Conservation (phyloP, 1,140 invertebrate genomes). For the Sarcophaga peregrina region DNA sequence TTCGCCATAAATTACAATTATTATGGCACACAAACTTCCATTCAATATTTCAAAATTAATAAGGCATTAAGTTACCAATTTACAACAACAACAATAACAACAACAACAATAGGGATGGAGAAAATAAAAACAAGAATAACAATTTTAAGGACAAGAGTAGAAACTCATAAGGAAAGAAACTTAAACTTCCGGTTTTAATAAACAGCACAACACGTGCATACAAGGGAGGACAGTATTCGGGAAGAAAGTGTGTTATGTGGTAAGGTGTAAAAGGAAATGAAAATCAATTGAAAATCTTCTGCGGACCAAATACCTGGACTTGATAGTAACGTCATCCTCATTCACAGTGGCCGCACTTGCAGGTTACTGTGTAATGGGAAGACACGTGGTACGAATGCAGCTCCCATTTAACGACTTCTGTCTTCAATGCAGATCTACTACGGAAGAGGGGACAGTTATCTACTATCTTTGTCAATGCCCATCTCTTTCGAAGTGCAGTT, state of each 20-base stretch:
- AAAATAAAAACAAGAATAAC: too few relatives aligned
- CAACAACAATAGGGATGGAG: too few relatives aligned
- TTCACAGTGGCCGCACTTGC: too few relatives aligned
- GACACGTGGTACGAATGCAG: too few relatives aligned
- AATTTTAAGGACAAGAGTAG: neutral
- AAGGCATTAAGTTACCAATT: conserved; percentile 33
- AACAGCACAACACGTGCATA: neutral
- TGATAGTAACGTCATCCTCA: too few relatives aligned
- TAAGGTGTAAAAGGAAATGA: neutral
- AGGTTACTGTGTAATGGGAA: too few relatives aligned
- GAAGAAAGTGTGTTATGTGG: neutral
- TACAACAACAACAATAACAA: neutral
- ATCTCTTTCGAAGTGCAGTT: too few relatives aligned
- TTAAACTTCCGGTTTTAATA: neutral
- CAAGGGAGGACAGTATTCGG: neutral
- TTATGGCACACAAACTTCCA: neutral
- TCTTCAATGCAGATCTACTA: too few relatives aligned
- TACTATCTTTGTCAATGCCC: too few relatives aligned
- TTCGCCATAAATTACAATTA: conserved; percentile 2
- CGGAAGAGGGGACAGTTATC: too few relatives aligned
- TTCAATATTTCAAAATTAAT: conserved; percentile 38
- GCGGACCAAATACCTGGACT: neutral
- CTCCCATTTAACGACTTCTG: too few relatives aligned
- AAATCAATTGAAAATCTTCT: neutral
- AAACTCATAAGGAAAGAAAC: too few relatives aligned